Percentiles rank a stretch among this genome's conserved stretches.
phyloP scores from a whole-genome alignment of 2,797 vertebrate species.

The Pseudochromis fuscus region DNA sequence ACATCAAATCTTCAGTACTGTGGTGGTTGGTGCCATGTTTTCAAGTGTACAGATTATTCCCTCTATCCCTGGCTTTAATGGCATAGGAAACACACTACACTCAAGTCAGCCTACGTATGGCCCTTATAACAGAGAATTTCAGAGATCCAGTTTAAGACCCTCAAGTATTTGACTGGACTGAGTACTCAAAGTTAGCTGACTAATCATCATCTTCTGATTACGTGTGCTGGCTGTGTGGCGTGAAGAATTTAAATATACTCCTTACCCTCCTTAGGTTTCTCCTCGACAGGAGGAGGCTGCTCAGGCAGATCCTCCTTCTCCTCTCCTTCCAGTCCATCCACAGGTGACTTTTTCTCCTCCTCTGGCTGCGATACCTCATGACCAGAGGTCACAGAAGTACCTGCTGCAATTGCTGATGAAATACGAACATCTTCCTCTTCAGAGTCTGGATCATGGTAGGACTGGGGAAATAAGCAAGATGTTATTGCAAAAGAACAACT shows the following conservation, averaged over 20 bases:
- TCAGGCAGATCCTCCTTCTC: conserved; percentile 83
- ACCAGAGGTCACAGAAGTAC: conserved; percentile 68
- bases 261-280: conserved; percentile 80
- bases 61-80: background rate
- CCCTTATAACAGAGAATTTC: background rate
- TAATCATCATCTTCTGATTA: background rate
- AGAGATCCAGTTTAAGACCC: background rate
- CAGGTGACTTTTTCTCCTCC: conserved; percentile 47
- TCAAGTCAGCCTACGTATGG: background rate
- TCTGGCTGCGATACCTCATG: conserved; percentile 56
- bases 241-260: background rate
- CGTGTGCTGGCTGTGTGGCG: background rate
- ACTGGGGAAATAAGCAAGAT: conserved; percentile 48
- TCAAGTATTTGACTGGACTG: background rate
- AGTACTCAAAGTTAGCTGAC: too few relatives aligned
- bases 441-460: conserved; percentile 76
- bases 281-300: conserved; percentile 73
- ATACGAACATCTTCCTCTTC: conserved; percentile 87
- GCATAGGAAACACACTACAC: background rate
- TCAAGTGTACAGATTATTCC: background rate
- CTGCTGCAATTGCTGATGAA: conserved; percentile 81
- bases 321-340: conserved; percentile 69
- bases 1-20: background rate
- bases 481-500: background rate
- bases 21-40: background rate